Conservation (phyloP, 2,888 invertebrate species). For the Aphelenchoides bicaudatus region DNA sequence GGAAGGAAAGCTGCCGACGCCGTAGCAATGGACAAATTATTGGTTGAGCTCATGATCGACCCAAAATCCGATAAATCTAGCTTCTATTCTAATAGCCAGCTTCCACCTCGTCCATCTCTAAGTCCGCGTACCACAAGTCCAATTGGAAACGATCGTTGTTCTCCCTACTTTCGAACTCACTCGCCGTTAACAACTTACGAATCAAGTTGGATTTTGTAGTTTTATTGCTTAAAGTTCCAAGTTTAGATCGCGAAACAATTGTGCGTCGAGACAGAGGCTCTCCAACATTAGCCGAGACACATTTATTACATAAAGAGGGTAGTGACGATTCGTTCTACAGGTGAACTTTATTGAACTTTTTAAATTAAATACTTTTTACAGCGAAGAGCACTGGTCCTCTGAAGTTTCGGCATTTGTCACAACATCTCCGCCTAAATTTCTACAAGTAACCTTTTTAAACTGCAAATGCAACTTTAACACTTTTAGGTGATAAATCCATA, state of each 20-base stretch:
- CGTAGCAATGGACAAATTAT: no score
- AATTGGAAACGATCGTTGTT: slow-evolving; percentile 27
- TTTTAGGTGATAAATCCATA: slow-evolving; percentile 57
- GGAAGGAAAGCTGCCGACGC: no score
- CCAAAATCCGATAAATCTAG: no score
- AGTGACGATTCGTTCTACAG: slow-evolving; percentile 30
- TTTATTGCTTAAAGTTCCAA: neutral
- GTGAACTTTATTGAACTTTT: no score
- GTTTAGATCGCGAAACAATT: slow-evolving; percentile 49
- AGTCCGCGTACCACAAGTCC: neutral
- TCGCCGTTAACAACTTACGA: slow-evolving; percentile 27
- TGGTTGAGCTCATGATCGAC: no score
- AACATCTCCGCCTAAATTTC: slow-evolving; percentile 56
- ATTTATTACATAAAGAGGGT: slow-evolving; percentile 38
- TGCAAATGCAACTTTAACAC: neutral
- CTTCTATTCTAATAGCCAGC: no score
- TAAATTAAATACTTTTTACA: no score
- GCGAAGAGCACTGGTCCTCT: slow-evolving; percentile 58
- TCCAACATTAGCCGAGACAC: slow-evolving; percentile 36
- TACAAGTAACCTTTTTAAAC: neutral
- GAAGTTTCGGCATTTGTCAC: slow-evolving; percentile 58
- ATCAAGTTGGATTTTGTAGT: slow-evolving; percentile 27
- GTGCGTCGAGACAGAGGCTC: slow-evolving; percentile 29
- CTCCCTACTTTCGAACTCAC: slow-evolving; percentile 27
- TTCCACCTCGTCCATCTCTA: neutral